Base-by-base conservation (phyloP, 2,888 invertebrate species). In the Apamea epomidion region DNA sequence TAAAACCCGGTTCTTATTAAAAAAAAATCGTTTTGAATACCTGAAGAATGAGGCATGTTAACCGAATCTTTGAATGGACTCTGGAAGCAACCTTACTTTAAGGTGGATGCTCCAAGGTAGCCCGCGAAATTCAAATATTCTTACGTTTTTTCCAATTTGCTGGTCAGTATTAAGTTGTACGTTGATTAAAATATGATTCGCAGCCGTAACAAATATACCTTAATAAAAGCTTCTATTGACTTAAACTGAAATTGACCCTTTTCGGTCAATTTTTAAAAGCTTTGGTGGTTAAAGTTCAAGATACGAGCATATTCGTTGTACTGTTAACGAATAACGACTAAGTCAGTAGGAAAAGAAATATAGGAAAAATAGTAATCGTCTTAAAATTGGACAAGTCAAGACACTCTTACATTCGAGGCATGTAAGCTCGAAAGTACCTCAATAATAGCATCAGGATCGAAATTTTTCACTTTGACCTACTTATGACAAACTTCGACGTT, bases 381-480 rank as follows among this genome's bases (percentile, higher is more conserved):
- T 60, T 48, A 45, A 75, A 73, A 83, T 25, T 32, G 7, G 48
- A 14, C 10, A 69, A 16, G 37, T 60, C 10, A 62, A 68, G 16
- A 29, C 18, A 60, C 12, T 58, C 12, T 67, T 16, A 68, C 2
- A 67, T 37, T 48, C 58, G 29, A 37, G 1, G 0, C 45, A 54
- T 65, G n/a, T 48, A 58, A 67, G 54, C 68, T 69, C 5, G 14
- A 69, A 73, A 64, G 18, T 60, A 64, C 54, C n/a, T 84, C 18
- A 70, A 58, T 83, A 83, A 67, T 67, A 72, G 60, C 71, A 62
- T 54, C 60, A 81, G 74, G 60, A 65, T 73, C 21, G 4, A 64
- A 32, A 64, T 37, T 37, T 54, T 77, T 76, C 69, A 73, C 37
- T 58, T 64, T 85, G 74, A 85, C 85, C 82, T 80, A 83, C 68